Evolutionary conservation across 2,797 vertebrate species (phyloP).

Genomic region (Hyperoplus immaculatus): DNA sequence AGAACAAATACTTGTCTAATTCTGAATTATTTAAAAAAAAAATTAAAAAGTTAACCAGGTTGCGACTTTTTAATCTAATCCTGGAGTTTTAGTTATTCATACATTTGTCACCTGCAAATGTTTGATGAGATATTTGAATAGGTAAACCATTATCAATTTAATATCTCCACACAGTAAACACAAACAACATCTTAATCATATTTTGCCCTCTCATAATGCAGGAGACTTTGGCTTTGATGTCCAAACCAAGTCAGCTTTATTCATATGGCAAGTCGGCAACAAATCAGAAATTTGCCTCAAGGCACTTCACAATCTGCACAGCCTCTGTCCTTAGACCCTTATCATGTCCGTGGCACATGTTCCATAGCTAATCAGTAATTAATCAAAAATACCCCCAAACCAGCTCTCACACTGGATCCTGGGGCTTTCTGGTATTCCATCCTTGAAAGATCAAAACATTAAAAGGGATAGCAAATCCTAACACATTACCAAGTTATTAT

Average conservation of each 20-base stretch:
- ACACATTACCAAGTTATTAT: background rate
- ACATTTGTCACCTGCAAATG: too few species aligned
- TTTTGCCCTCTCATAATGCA: background rate
- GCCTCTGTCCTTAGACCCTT: background rate
- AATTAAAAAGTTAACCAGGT: too few species aligned
- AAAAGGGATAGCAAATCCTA: background rate
- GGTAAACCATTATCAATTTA: too few species aligned
- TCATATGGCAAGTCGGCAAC: background rate
- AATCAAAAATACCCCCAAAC: constrained; percentile 1
- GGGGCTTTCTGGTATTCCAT: background rate
- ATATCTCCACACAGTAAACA: too few species aligned
- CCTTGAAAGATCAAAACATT: background rate
- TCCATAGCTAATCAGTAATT: background rate
- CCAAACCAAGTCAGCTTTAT: background rate
- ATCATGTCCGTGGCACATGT: background rate
- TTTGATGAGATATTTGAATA: too few species aligned
- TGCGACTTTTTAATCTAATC: too few species aligned
- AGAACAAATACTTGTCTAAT: too few species aligned
- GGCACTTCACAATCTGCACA: background rate
- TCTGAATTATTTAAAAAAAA: too few species aligned
- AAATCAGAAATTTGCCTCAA: background rate
- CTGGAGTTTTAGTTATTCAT: too few species aligned
- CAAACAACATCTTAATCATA: too few species aligned
- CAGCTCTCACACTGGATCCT: background rate
- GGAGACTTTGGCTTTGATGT: background rate